A percentile compares a stretch with the other conserved stretches of the same genome.
phyloP scores from a whole-genome alignment of 2,797 vertebrate species.

The Sebastolobus altivelis region DNA sequence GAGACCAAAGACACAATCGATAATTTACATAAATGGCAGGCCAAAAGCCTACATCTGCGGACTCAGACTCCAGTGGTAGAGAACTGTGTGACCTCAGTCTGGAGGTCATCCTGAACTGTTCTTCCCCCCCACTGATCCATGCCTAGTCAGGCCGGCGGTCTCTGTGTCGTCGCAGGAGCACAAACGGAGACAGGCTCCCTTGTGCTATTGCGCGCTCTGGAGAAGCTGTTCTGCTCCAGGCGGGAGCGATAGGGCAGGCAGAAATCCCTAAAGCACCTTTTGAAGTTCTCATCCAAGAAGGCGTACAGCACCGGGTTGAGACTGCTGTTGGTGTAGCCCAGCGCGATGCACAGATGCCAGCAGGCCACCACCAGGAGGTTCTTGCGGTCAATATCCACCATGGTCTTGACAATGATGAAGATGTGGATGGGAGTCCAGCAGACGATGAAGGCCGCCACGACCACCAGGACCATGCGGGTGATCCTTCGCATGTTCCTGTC shows the following conservation, averaged over 20 bases:
- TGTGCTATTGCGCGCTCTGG: conserved; percentile 82
- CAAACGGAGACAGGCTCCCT: conserved; percentile 89
- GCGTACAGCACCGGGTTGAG: conserved; percentile 97
- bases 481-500: conserved; percentile 94
- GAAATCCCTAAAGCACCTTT: conserved; percentile 95
- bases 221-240: conserved; percentile 88
- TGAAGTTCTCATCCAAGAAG: conserved; percentile 98
- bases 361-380: conserved; percentile 91
- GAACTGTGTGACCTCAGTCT: conserved; percentile 88
- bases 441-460: conserved; percentile 96
- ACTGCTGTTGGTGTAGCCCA: conserved; percentile 98
- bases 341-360: conserved; percentile 96
- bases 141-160: conserved; percentile 89
- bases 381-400: conserved; percentile 90
- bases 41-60: neutral
- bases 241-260: conserved; percentile 89
- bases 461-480: conserved; percentile 97
- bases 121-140: conserved; percentile 65
- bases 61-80: conserved; percentile 87
- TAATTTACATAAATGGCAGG: neutral
- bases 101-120: conserved; percentile 78
- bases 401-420: conserved; percentile 94
- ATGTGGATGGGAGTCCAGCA: conserved; percentile 99
- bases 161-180: conserved; percentile 75
- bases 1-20: conserved; percentile 23